Evolutionary conservation across 1,140 invertebrate genomes (phyloP).

Genomic region (Drosophila malerkotliana): DNA sequence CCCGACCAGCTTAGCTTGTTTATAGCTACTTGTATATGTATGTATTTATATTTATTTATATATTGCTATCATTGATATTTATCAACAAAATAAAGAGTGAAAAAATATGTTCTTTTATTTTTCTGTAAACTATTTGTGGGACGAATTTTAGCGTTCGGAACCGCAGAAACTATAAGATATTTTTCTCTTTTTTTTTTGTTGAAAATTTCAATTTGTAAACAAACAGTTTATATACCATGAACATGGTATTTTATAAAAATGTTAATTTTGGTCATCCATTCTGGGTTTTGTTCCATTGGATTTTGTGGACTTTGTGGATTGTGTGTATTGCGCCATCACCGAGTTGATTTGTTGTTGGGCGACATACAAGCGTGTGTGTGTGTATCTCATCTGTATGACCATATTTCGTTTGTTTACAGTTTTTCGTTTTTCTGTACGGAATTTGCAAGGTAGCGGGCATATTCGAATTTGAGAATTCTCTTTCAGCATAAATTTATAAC

Average conservation of each 20-base stretch:
- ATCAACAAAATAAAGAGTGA: no score
- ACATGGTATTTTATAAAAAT: no score
- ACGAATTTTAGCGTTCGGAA: background rate
- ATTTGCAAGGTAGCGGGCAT: background rate
- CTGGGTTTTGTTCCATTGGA: no score
- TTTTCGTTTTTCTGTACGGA: slow-evolving; percentile 22
- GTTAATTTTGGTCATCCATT: no score
- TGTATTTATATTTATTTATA: no score
- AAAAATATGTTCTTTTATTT: background rate
- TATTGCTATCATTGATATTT: no score
- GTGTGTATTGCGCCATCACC: slow-evolving; percentile 47
- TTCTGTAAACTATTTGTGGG: background rate
- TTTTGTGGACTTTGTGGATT: background rate
- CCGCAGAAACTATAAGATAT: background rate
- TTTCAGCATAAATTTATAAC: background rate
- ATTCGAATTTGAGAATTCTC: background rate
- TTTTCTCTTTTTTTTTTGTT: no score
- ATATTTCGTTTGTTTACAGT: slow-evolving; percentile 40
- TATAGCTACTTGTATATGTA: background rate
- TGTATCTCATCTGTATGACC: background rate
- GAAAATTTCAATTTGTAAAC: background rate
- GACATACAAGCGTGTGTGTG: slow-evolving; percentile 11
- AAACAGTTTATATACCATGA: background rate
- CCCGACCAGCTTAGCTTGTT: background rate
- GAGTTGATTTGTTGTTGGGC: slow-evolving; percentile 22